These are phyloP conservation scores for Dicrurus megarhynchus DNA, from an alignment of 2,113 vertebrate species.

Conservation along the genomic window DNA sequence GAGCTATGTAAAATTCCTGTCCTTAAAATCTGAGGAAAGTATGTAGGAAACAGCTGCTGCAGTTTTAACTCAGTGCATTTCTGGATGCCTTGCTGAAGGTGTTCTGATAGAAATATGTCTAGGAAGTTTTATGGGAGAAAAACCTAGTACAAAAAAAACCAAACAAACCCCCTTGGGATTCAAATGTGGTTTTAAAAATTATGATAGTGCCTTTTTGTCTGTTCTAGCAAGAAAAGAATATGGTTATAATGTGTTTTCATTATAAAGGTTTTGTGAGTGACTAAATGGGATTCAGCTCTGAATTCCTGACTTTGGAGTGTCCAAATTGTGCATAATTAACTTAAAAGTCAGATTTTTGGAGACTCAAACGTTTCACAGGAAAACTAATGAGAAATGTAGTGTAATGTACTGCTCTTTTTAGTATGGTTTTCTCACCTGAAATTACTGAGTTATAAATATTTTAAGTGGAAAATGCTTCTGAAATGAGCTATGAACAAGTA, in stretches of 20 bases:
- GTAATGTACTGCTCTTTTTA: not conserved
- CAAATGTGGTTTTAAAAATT: not conserved
- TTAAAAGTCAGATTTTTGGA: conserved; percentile 15
- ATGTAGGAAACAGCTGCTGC: not conserved
- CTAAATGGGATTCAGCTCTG: not conserved
- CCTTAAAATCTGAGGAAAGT: not conserved
- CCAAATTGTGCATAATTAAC: conserved; percentile 26
- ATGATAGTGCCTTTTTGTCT: not conserved
- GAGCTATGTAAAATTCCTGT: not conserved
- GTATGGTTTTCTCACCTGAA: not conserved
- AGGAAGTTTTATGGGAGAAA: not conserved
- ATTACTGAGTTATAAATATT: conserved; percentile 1
- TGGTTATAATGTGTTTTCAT: not conserved
- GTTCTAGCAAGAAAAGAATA: not conserved
- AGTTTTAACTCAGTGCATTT: not conserved
- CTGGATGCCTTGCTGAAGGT: not conserved
- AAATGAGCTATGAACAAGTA: not conserved
- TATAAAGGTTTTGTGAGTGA: not conserved
- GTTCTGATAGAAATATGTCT: not conserved
- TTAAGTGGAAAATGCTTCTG: not conserved
- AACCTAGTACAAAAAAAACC: not conserved
- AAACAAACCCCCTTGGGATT: not conserved
- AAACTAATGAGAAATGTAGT: not conserved
- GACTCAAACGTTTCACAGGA: not conserved
- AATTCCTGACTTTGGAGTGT: not conserved